Evolutionary conservation across 2,113 vertebrate species (phyloP).

Genomic region (Pogonocichla stellata): DNA sequence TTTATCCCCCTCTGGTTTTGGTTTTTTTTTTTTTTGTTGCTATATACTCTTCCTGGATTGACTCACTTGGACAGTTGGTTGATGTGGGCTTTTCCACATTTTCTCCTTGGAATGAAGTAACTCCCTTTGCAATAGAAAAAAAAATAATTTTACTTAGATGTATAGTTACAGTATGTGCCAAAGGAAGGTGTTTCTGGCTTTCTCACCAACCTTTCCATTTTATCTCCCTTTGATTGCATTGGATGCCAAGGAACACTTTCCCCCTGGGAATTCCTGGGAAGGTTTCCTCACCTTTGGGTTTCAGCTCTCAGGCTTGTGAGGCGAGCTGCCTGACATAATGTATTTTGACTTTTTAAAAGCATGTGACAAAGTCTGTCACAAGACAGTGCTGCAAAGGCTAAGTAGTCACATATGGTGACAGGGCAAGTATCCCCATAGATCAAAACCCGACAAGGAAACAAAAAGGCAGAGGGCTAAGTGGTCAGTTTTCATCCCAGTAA

Average conservation of each 20-base stretch:
- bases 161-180: neutral
- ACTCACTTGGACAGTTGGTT: neutral
- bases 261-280: neutral
- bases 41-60: neutral
- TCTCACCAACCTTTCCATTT: neutral
- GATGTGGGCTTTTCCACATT: neutral
- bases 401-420: constrained; percentile 49
- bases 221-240: neutral
- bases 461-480: constrained; percentile 30
- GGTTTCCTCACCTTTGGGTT: neutral
- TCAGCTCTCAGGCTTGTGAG: neutral
- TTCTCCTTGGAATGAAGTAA: neutral
- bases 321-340: neutral
- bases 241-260: neutral
- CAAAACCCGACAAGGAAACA: constrained; percentile 26
- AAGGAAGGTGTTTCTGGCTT: neutral
- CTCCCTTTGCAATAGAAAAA: neutral
- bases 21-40: neutral
- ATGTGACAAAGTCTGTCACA: constrained; percentile 32
- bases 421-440: constrained; percentile 43
- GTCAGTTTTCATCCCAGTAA: constrained; percentile 46
- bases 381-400: constrained; percentile 1
- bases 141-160: neutral
- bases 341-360: constrained; percentile 48
- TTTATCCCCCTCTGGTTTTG: rapidly evolving